phyloP scores from a whole-genome alignment of 2,797 vertebrate genomes.

The Anas capensis region DNA sequence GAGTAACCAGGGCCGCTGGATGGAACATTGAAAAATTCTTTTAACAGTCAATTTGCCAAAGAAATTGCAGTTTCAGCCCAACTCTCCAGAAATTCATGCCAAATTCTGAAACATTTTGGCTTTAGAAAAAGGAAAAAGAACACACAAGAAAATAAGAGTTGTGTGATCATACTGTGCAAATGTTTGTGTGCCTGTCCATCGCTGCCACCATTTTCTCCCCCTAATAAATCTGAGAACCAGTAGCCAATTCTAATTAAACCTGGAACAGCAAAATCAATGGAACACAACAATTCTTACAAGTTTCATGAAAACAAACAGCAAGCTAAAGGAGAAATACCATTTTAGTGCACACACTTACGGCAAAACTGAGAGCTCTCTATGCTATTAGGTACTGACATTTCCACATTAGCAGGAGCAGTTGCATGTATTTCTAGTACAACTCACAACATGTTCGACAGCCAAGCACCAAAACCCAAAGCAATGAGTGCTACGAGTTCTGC shows the following conservation, averaged over 20 bases:
- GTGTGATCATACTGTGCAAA: neutral
- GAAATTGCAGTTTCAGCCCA: neutral
- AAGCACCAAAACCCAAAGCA: neutral
- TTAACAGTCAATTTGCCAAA: neutral
- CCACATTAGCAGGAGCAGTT: neutral
- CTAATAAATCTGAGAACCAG: neutral
- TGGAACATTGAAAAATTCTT: constrained; percentile 9
- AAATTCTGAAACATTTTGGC: constrained; percentile 7
- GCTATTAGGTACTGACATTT: neutral
- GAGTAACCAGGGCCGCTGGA: constrained; percentile 5
- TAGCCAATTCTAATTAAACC: neutral
- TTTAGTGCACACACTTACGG: neutral
- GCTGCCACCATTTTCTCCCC: neutral
- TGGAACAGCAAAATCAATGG: neutral
- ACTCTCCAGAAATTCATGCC: neutral
- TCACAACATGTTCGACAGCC: neutral
- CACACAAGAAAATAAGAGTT: neutral
- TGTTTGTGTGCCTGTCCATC: neutral
- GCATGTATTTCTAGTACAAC: neutral
- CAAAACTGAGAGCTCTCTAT: neutral
- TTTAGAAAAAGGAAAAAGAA: constrained; percentile 3
- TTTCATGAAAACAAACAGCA: neutral
- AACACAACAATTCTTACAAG: neutral
- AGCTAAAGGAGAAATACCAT: neutral
- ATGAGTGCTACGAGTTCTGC: neutral